Base-by-base conservation (phyloP, 1,140 invertebrate genomes). In the Pogonus chalceus region DNA sequence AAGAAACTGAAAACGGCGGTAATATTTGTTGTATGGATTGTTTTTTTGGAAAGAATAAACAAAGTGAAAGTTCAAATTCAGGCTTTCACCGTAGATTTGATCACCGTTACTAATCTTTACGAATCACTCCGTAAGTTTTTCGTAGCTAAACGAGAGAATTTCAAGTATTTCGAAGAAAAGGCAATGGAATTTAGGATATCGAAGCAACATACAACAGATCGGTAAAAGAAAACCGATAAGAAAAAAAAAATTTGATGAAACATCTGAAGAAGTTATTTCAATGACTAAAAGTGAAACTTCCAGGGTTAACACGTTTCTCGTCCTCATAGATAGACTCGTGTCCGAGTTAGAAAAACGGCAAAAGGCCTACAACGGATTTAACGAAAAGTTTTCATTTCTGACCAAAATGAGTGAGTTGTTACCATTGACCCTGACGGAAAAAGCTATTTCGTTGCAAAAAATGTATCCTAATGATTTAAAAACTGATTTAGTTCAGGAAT, bases 1-100 rank as follows among this genome's bases (percentile, higher is more conserved):
- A 49, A 62, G 47, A 58, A 59, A 56, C 46, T 61, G 26, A 57
- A 62, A 62, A 61, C 58, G 26, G 59, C 59, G 49, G 18, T 59
- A n/a, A 57, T 60, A 52, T 49, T 56, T 53, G 52, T 58, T 50
- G 46, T 60, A 1, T 54, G 56, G 56, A 26, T 46, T 49, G 26
- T 51, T 54, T 14, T 59, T 54, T 47, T 58, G 26, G 52, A 58
- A 47, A 56, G 54, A 35, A 24, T 60, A 47, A 60, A 60, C 49
- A 57, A 60, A 60, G 50, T 60, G 46, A 62, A 31, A 53, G 50
- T 58, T 55, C 53, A 57, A 46, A 54, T 59, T 55, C 54, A 58
- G 56, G 49, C 46, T 49, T 47, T 43, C 35, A 55, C 54, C 35
- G 58, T 58, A 58, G 52, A 60, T 56, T 53, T 56, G 26, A 54